A percentile compares a stretch with the other conserved stretches of the same genome.
These are phyloP conservation scores for Drosophila lacertosa DNA, from an alignment of 1,140 invertebrate species.

Conservation along the genomic window DNA sequence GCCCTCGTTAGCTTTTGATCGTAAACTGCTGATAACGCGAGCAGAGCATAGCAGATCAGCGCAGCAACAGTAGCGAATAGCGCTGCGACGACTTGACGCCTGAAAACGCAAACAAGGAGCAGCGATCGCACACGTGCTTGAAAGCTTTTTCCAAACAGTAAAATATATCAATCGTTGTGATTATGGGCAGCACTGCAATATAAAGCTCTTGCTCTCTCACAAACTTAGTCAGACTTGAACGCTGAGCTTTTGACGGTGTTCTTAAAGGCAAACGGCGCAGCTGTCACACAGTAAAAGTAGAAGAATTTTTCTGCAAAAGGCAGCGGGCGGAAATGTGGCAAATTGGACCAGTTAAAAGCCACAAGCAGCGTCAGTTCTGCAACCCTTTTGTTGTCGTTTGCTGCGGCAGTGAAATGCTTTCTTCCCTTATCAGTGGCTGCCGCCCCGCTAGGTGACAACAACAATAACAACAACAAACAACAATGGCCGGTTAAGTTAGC, in stretches of 20 bases:
- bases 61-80: constrained; percentile 16
- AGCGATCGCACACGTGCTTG: constrained; percentile 12
- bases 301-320: neutral
- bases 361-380: neutral
- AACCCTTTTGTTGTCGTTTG: constrained; percentile 26
- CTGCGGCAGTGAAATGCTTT: constrained; percentile 63
- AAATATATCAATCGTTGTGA: constrained; percentile 3
- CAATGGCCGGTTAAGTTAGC: constrained; percentile 23
- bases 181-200: constrained; percentile 1
- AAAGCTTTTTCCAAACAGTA: constrained; percentile 20
- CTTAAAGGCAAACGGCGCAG: constrained; percentile 12
- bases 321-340: neutral
- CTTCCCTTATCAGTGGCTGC: constrained; percentile 53
- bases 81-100: constrained; percentile 2
- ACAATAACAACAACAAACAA: constrained; percentile 33
- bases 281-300: neutral
- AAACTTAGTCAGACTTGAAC: neutral
- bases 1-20: constrained; percentile 52
- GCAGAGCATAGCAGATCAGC: too few species aligned
- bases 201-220: neutral
- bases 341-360: too few species aligned
- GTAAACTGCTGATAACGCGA: constrained; percentile 66
- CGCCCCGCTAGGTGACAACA: constrained; percentile 18
- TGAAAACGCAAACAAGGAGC: constrained; percentile 1
- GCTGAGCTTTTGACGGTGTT: constrained; percentile 12